Conservation (phyloP, 2,113 vertebrate species). For the Sylvia atricapilla region DNA sequence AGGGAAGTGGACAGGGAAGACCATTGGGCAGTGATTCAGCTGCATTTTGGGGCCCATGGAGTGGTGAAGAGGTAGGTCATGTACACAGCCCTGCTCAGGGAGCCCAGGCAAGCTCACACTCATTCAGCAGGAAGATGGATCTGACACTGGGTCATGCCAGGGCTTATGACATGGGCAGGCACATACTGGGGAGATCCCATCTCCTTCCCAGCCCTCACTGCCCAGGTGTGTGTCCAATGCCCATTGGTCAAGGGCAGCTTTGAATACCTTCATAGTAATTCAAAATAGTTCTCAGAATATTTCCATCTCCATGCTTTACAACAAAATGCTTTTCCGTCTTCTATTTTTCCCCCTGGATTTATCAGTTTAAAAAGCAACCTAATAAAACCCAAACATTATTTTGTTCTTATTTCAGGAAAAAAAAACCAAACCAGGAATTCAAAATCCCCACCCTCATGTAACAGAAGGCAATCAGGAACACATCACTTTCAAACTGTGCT, state of each 20-base stretch:
- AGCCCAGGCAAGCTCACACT: neutral
- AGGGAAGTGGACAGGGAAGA: neutral
- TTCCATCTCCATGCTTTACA: neutral
- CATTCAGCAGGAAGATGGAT: neutral
- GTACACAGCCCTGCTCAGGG: neutral
- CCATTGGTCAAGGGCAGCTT: neutral
- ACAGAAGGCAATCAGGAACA: neutral
- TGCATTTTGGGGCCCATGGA: neutral
- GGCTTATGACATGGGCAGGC: neutral
- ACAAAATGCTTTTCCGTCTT: neutral
- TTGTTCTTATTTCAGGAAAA: neutral
- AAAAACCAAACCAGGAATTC: neutral
- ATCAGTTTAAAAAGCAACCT: neutral
- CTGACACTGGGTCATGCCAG: neutral
- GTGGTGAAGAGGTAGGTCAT: too few species aligned
- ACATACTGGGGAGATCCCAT: neutral
- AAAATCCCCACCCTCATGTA: neutral
- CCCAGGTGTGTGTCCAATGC: neutral
- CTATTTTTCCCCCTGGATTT: accelerated
- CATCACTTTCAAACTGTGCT: neutral
- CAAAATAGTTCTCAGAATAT: neutral
- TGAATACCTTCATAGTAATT: neutral
- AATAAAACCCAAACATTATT: neutral
- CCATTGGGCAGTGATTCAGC: neutral
- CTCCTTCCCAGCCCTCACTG: neutral